These are phyloP conservation scores for Maniola hyperantus DNA, from an alignment of 2,888 invertebrate species.

Conservation along the genomic window DNA sequence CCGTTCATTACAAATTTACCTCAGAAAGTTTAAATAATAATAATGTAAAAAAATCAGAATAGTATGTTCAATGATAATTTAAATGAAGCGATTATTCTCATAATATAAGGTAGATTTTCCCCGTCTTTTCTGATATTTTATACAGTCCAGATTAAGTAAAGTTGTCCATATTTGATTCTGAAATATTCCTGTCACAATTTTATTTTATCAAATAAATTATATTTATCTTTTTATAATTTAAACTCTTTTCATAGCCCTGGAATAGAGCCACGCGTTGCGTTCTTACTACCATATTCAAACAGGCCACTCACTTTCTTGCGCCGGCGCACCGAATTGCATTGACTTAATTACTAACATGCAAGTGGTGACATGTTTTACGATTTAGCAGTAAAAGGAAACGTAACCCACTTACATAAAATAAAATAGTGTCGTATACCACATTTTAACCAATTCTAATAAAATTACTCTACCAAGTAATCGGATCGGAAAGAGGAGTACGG, in stretches of 20 bases:
- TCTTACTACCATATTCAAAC: conserved; percentile 68
- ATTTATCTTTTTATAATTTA: not conserved
- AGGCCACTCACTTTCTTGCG: conserved; percentile 72
- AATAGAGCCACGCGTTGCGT: conserved; percentile 45
- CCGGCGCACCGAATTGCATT: conserved; percentile 61
- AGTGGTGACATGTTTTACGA: conserved; percentile 37
- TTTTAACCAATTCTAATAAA: not conserved
- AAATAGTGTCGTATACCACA: not conserved
- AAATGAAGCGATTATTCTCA: no score
- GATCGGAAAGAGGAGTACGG: no score
- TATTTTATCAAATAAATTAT: no score
- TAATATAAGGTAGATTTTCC: no score
- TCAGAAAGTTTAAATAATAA: not conserved
- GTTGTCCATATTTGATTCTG: no score
- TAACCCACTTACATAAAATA: conserved; percentile 35
- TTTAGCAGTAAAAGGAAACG: conserved; percentile 35
- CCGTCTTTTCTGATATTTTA: no score
- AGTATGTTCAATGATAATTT: no score
- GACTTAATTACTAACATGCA: conserved; percentile 59
- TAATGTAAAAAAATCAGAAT: no score
- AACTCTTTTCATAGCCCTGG: conserved; percentile 37
- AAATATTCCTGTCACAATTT: no score
- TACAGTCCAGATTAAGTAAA: no score
- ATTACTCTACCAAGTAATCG: not conserved
- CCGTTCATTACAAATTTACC: not conserved